Evolutionary conservation across 2,113 vertebrate species (phyloP).

Genomic region (Vimba vimba): DNA sequence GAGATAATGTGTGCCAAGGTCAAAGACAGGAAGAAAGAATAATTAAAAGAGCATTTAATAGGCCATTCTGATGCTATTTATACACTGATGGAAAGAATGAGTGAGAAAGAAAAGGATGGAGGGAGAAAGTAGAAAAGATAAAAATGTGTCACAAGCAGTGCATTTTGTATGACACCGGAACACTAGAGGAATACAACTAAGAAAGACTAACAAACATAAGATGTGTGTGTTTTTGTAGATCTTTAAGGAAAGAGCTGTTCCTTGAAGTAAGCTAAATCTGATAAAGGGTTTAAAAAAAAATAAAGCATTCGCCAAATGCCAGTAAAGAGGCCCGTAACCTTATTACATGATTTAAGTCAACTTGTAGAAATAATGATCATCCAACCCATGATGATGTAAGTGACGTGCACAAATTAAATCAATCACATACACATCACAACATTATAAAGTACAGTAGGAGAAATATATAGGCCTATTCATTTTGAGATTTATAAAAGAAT

Average conservation of each 20-base stretch:
- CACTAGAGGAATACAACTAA: not conserved
- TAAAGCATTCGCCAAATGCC: not conserved
- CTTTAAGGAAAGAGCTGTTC: not conserved
- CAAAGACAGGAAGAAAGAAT: conserved; percentile 65
- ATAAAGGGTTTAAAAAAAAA: not conserved
- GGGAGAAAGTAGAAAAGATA: not conserved
- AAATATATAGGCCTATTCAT: not conserved
- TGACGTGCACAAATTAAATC: not conserved
- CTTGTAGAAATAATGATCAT: not conserved
- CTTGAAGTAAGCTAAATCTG: not conserved
- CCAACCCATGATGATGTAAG: not conserved
- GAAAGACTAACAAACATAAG: not conserved
- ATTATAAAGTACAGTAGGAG: not conserved
- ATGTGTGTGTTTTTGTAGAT: not conserved
- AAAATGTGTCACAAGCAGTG: not conserved
- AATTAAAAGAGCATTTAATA: conserved; percentile 78
- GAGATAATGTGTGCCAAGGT: conserved; percentile 74
- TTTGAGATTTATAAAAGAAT: not conserved
- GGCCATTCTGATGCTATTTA: conserved; percentile 75
- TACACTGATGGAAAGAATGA: conserved; percentile 42
- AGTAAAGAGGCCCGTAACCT: not conserved
- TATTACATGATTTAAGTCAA: not conserved
- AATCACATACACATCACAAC: not conserved
- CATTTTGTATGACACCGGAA: not conserved
- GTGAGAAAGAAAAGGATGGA: not conserved